Base-by-base conservation (phyloP, 1,140 invertebrate genomes). In the Nasonia vitripennis region DNA sequence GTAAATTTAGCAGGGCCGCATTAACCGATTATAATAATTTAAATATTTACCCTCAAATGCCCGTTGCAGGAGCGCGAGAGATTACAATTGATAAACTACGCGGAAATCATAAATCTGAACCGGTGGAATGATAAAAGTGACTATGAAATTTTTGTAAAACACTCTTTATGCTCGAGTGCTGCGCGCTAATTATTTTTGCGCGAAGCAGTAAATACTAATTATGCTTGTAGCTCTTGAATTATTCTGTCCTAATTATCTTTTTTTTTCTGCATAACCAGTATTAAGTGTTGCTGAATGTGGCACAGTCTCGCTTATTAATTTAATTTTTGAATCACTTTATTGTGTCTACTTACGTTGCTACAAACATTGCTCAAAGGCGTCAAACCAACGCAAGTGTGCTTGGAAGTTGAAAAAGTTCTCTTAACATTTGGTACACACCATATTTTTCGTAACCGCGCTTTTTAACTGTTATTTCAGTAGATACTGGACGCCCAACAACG, bases 401-500 rank as follows among this genome's bases (percentile, higher is more conserved):
- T 27, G 27, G 27, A 27, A 27, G 27, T 27, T 27, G 27, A 27
- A 27, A 27, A 27, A 27, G 27, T 27, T 27, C 27, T 27, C 27
- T 27, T 27, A 27, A 27, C 27, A 2, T 27, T 27, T 27, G 27
- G 27, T 27, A 27, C 27, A 27, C 27, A 27, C 27, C 27, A 27
- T 27, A 27, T 27, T 27, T 27, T 27, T 27, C 27, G 27, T 27
- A 27, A 27, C 27, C 27, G 27, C 27, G 27, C 27, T 27, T 27
- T 27, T 27, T 27, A 27, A 27, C 1, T 27, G 1, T 27, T 27
- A 27, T 27, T 27, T 27, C 27, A 1, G 27, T 27, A 27, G 92
- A 89, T 93, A 93, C 71, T 93, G 92, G 92, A 92, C 92, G 27
- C 89, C 90, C 0, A 90, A 89, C 78, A 89, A 75, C 23, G 83